phyloP scores from a whole-genome alignment of 2,113 vertebrate species.

The Clarias batrachus region DNA sequence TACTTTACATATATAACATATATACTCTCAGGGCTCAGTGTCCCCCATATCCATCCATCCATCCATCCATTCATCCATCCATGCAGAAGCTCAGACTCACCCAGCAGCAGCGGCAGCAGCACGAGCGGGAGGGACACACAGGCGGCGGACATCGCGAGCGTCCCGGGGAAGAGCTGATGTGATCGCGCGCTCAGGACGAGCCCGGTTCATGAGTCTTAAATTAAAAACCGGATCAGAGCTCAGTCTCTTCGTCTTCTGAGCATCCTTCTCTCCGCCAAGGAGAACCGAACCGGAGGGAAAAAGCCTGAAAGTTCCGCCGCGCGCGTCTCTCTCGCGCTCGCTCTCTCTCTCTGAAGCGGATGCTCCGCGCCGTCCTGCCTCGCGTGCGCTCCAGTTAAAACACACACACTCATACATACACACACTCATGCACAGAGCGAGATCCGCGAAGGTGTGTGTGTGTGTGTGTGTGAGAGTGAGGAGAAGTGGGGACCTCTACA shows the following conservation, averaged over 20 bases:
- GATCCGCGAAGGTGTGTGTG: conserved; percentile 39
- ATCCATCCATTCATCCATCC: background rate
- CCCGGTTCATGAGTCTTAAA: conserved; percentile 1
- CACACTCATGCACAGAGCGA: conserved; percentile 33
- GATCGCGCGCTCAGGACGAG: background rate
- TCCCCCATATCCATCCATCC: too few species aligned
- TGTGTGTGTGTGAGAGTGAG: conserved; percentile 37
- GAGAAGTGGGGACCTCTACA: conserved; percentile 61
- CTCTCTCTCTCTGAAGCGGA: background rate
- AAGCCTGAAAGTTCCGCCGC: conserved; percentile 10
- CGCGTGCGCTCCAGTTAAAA: conserved; percentile 6
- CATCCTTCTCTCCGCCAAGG: background rate
- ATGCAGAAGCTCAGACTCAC: conserved; percentile 10
- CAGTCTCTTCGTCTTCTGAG: conserved; percentile 8
- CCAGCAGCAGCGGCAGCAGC: conserved; percentile 1
- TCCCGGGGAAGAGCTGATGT: conserved; percentile 8
- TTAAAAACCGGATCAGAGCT: background rate
- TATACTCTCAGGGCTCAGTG: too few species aligned
- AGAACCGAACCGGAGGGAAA: background rate
- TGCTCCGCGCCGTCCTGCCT: conserved; percentile 9
- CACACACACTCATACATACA: conserved; percentile 4
- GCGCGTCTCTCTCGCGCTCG: background rate
- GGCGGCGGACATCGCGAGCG: conserved; percentile 19
- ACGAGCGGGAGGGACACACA: background rate
- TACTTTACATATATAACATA: too few species aligned